These are phyloP conservation scores for Gymnorhina tibicen DNA, from an alignment of 2,113 vertebrate genomes.

Conservation along the genomic window DNA sequence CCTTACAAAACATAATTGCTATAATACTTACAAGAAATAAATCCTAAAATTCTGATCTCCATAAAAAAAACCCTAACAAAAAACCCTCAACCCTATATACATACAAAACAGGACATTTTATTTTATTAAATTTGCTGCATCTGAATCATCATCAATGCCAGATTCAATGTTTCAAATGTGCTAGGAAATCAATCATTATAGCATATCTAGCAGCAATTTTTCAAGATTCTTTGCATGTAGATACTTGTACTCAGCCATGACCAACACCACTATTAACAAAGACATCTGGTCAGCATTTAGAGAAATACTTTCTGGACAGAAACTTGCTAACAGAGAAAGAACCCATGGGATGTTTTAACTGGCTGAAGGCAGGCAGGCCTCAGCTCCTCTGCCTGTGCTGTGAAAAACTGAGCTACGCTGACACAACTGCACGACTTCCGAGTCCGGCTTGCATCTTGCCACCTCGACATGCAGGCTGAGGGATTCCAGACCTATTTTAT, in stretches of 20 bases:
- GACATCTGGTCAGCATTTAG: background rate
- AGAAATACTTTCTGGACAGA: background rate
- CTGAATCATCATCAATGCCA: background rate
- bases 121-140: background rate
- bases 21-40: background rate
- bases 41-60: background rate
- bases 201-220: background rate
- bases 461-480: rapidly evolving
- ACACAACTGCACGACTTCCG: background rate
- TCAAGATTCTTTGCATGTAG: background rate
- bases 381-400: background rate
- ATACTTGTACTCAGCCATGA: background rate
- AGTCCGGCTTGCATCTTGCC: background rate
- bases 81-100: background rate
- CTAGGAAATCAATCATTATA: background rate
- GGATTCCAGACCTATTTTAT: background rate
- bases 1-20: background rate
- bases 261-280: background rate
- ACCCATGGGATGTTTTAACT: background rate
- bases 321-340: background rate
- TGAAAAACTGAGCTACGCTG: rapidly evolving
- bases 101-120: background rate
- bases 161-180: background rate
- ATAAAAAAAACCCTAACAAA: background rate
- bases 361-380: background rate